These are phyloP conservation scores for Thereva unica DNA, from an alignment of 2,888 invertebrate genomes.

Conservation along the genomic window DNA sequence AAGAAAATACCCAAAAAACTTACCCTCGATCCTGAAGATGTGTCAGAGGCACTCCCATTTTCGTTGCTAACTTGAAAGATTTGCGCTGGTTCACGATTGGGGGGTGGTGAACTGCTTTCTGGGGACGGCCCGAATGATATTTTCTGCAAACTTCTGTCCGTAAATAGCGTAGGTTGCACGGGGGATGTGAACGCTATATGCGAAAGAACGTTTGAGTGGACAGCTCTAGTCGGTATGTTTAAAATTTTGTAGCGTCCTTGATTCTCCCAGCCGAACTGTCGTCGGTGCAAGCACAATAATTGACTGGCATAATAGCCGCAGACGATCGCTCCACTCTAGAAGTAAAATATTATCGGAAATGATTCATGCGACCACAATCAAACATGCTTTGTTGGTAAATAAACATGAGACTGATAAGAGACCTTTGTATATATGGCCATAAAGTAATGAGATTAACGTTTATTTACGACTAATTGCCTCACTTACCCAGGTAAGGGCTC, in stretches of 20 bases:
- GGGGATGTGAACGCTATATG: slow-evolving; percentile 38
- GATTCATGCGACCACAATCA: not conserved
- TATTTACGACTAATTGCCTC: not conserved
- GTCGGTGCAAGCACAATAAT: slow-evolving; percentile 56
- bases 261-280: slow-evolving; percentile 40
- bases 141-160: slow-evolving; percentile 28
- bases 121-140: slow-evolving; percentile 8
- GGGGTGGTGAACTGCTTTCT: not conserved
- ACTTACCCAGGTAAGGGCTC: slow-evolving; percentile 60
- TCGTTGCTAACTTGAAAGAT: slow-evolving; percentile 39
- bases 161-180: slow-evolving; percentile 31
- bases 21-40: slow-evolving; percentile 8
- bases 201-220: slow-evolving; percentile 42
- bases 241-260: slow-evolving; percentile 37
- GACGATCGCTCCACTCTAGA: slow-evolving; percentile 66
- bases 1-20: not conserved
- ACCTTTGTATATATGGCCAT: not conserved
- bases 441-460: not conserved
- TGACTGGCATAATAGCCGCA: slow-evolving; percentile 69
- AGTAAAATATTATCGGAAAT: slow-evolving; percentile 39
- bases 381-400: not conserved
- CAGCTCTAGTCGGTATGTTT: slow-evolving; percentile 39
- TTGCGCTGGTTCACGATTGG: slow-evolving; percentile 1
- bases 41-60: not conserved
- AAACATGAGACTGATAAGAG: not conserved